These are phyloP conservation scores for Archilochus colubris DNA, from an alignment of 2,113 vertebrate genomes.

Conservation along the genomic window DNA sequence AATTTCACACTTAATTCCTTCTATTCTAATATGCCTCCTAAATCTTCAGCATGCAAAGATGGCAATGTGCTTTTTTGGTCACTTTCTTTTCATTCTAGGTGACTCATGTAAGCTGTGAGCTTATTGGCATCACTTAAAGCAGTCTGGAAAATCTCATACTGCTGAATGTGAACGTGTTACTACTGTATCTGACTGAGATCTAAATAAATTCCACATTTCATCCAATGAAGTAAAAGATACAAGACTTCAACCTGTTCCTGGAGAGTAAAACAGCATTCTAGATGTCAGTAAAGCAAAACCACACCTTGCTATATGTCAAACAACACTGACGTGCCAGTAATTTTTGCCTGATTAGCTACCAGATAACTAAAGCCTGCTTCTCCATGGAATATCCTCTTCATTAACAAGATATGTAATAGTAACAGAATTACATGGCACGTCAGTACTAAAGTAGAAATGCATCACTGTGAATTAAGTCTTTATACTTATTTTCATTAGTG, in stretches of 20 bases:
- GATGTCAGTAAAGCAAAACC: not conserved
- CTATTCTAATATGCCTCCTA: not conserved
- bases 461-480: not conserved
- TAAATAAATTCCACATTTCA: conserved; percentile 68
- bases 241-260: conserved; percentile 36
- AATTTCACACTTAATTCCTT: not conserved
- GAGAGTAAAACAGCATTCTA: not conserved
- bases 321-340: not conserved
- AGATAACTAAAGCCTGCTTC: not conserved
- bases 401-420: not conserved
- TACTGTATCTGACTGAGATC: conserved; percentile 67
- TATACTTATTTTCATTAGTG: not conserved
- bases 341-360: not conserved
- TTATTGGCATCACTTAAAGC: conserved; percentile 71
- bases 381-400: not conserved
- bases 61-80: conserved; percentile 41
- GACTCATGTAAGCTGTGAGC: conserved; percentile 66
- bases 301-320: not conserved
- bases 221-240: conserved; percentile 31
- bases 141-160: conserved; percentile 63
- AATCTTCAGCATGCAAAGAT: not conserved
- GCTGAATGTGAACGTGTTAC: conserved; percentile 63
- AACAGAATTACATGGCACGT: not conserved
- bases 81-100: conserved; percentile 63
- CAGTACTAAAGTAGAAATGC: not conserved